These are phyloP conservation scores for Tridacna gigas DNA, from an alignment of 2,888 invertebrate species.

Conservation along the genomic window DNA sequence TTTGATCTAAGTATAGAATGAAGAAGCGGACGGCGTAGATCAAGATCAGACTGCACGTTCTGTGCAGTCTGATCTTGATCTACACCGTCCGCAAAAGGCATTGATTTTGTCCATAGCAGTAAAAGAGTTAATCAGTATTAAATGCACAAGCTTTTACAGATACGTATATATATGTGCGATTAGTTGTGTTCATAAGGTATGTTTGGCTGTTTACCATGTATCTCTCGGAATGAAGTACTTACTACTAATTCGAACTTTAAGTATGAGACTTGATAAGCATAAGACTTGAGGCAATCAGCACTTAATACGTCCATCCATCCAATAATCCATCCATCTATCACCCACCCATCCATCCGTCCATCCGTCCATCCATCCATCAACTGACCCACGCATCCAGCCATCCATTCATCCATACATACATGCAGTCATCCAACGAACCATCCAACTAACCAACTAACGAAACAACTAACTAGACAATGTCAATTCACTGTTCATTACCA, in stretches of 20 bases:
- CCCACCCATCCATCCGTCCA: background rate
- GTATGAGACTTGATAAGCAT: background rate
- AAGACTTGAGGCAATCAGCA: background rate
- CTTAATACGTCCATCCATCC: no score
- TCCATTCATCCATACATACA: background rate
- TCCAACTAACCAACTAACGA: background rate
- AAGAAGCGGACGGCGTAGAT: background rate
- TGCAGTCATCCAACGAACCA: background rate
- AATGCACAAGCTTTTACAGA: slow-evolving; percentile 2
- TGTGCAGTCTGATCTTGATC: background rate
- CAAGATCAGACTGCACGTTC: background rate
- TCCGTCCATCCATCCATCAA: background rate
- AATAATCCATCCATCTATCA: background rate
- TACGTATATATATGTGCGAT: background rate
- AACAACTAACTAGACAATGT: background rate
- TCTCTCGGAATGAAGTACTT: no score
- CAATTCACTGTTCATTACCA: no score
- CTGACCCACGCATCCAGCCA: background rate
- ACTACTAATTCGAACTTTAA: background rate
- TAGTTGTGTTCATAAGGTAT: no score
- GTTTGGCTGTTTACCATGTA: no score
- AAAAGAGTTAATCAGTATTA: background rate
- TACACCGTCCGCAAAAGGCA: background rate
- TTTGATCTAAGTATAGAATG: background rate
- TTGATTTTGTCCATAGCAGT: no score